These are phyloP conservation scores for Ranitomeya imitator DNA, from an alignment of 2,113 vertebrate genomes.

Conservation along the genomic window DNA sequence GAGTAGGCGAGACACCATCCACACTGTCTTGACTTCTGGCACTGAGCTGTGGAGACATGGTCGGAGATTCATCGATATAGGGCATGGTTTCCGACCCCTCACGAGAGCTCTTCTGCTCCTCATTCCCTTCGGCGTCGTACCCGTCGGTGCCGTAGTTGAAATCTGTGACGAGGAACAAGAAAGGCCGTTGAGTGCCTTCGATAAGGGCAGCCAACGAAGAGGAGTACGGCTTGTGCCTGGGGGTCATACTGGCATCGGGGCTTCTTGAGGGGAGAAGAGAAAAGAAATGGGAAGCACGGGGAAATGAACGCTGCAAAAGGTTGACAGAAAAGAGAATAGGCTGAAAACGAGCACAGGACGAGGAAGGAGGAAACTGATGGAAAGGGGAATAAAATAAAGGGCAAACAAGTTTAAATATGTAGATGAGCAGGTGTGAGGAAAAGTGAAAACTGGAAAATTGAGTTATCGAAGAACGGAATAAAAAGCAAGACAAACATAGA, in stretches of 20 bases:
- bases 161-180: constrained; percentile 77
- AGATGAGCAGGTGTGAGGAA: neutral
- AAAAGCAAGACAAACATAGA: neutral
- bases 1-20: constrained; percentile 79
- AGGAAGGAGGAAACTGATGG: neutral
- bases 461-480: neutral
- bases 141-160: constrained; percentile 97
- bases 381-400: neutral
- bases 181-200: constrained; percentile 68
- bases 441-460: neutral
- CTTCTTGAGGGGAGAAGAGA: constrained; percentile 32
- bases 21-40: constrained; percentile 81
- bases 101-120: constrained; percentile 87
- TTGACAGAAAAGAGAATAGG: neutral
- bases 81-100: constrained; percentile 96
- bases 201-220: constrained; percentile 68
- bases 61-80: constrained; percentile 96
- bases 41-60: constrained; percentile 96
- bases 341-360: constrained; percentile 11
- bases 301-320: neutral
- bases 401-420: constrained; percentile 1
- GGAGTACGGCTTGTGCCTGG: neutral
- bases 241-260: constrained; percentile 39
- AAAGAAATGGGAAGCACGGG: neutral
- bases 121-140: constrained; percentile 89